Conservation (phyloP, 2,797 vertebrate genomes). For the Myotis myotis region DNA sequence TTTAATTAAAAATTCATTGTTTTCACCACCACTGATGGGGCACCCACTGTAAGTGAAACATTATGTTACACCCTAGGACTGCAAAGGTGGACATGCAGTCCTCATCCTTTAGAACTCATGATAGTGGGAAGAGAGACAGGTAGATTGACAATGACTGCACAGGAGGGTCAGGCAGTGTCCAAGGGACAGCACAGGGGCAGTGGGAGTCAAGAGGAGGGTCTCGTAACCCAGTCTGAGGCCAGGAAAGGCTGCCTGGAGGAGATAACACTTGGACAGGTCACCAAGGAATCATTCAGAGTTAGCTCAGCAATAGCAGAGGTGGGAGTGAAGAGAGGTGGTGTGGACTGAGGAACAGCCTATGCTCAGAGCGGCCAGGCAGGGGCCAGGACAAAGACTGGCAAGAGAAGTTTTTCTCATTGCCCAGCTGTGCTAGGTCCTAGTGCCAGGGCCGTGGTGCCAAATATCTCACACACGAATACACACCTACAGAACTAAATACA, state of each 20-base stretch:
- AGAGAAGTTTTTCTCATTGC: neutral
- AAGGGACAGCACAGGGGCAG: neutral
- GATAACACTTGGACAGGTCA: neutral
- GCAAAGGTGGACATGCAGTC: neutral
- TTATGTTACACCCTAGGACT: neutral
- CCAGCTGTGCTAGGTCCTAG: neutral
- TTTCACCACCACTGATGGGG: neutral
- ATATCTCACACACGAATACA: neutral
- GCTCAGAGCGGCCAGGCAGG: neutral
- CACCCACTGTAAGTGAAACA: neutral
- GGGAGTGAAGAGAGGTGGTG: neutral
- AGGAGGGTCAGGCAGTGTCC: neutral
- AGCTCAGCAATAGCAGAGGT: neutral
- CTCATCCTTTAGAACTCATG: neutral
- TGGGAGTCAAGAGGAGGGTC: neutral
- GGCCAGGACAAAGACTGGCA: neutral
- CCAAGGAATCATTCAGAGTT: neutral
- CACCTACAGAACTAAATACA: neutral
- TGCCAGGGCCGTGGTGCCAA: neutral
- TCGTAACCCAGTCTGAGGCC: neutral
- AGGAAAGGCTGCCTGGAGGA: neutral
- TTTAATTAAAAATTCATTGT: neutral
- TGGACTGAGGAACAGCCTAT: neutral
- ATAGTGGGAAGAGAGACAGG: neutral
- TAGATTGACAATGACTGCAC: neutral